Base-by-base conservation (phyloP, 2,888 invertebrate genomes). In the Minunthozetes semirufus region DNA sequence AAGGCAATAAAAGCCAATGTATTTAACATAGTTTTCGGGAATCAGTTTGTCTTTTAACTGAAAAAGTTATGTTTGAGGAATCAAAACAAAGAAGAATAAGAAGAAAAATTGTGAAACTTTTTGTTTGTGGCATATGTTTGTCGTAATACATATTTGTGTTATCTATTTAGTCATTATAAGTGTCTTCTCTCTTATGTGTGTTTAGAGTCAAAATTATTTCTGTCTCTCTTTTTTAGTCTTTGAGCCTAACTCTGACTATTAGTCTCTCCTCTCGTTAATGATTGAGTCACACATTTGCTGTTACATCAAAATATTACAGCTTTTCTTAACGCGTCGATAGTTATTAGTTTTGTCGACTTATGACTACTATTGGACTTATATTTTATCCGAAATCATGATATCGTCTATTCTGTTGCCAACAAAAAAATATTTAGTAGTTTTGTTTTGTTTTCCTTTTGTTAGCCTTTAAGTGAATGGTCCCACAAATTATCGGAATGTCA, bases 201-300 rank as follows among this genome's bases (percentile, higher is more conserved):
- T 27, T 59, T 59, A 27, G 11, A 59, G 59, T 59, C 22, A n/a
- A 53, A 53, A 59, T 59, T 59, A 59, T 59, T 59, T 27, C 59
- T 59, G 29, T 59, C 59, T 59, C 59, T 59, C 59, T 27, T 17
- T 25, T 17, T 59, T n/a, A 53, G 53, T 53, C 53, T 8, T 48
- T 8, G 6, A 53, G 1, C 3, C 19, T n/a, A 3, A 11, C 17
- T 48, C 53, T 53, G n/a, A n/a, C 19, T 33, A 33, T 33, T 33
- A 33, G 33, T 33, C 33, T 33, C 33, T 33, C 53, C n/a, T 53
- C n/a, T 19, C 53, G 19, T 19, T 72, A 72, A 72, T 71, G 50
- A 72, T 56, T 66, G 46, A 72, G 38, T 48, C 56, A 38, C 56
- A 25, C 46, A 48, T 72, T 72, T 72, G 50, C 33, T 53, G 53